Evolutionary conservation across 2,888 invertebrate species (phyloP).

Genomic region (Chaetogeoica ovagalla): DNA sequence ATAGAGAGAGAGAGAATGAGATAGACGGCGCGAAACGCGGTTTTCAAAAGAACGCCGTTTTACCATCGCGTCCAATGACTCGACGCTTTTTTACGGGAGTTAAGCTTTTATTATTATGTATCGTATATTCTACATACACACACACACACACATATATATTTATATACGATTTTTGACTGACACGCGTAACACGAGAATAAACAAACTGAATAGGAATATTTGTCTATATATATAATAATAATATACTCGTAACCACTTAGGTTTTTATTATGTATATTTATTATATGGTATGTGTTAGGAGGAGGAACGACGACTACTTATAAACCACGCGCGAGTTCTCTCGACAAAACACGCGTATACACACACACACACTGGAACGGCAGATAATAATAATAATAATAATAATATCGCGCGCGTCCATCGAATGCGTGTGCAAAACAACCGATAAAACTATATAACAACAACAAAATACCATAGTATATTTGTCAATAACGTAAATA

Average conservation of each 20-base stretch:
- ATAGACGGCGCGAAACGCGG: background rate
- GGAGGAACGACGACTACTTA: constrained; percentile 17
- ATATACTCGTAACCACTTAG: constrained; percentile 21
- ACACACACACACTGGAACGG: background rate
- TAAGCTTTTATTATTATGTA: constrained; percentile 14
- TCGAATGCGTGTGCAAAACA: constrained; percentile 15
- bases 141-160: background rate
- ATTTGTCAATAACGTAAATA: constrained; percentile 13
- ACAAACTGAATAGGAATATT: constrained; percentile 44
- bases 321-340: background rate
- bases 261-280: constrained; percentile 23
- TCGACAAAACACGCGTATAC: background rate
- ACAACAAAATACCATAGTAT: no score
- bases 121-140: background rate
- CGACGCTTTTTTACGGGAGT: background rate
- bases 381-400: background rate
- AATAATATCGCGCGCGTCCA: constrained; percentile 1
- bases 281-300: constrained; percentile 1
- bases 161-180: constrained; percentile 29
- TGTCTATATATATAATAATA: background rate
- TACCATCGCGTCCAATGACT: constrained; percentile 18
- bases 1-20: no score
- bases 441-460: background rate
- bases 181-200: constrained; percentile 45
- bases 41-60: background rate